phyloP scores from a whole-genome alignment of 2,113 vertebrate species.

The Platysteira castanea region DNA sequence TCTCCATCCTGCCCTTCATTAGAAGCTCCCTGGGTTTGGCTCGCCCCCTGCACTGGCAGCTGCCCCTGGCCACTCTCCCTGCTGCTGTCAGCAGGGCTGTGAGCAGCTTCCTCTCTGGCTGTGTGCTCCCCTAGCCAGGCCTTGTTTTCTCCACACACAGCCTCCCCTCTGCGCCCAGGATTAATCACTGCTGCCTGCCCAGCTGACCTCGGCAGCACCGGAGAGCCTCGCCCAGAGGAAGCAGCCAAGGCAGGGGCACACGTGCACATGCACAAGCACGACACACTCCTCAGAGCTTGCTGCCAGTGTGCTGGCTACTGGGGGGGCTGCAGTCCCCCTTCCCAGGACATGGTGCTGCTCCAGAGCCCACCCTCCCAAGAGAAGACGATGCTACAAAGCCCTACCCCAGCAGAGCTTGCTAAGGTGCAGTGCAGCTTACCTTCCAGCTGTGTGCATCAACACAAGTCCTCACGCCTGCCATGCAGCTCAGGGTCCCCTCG shows the following conservation, averaged over 20 bases:
- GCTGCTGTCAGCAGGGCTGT: not conserved
- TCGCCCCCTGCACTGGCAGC: fast-evolving
- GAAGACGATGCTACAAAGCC: not conserved
- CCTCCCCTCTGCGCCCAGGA: not conserved
- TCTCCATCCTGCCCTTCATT: not conserved
- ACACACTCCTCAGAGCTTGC: not conserved
- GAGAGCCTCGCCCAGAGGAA: not conserved
- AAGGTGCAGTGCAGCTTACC: not conserved
- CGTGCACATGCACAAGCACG: fast-evolving
- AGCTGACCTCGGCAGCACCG: not conserved
- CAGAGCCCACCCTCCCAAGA: not conserved
- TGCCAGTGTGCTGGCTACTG: not conserved
- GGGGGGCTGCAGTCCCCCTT: not conserved
- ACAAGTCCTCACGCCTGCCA: not conserved
- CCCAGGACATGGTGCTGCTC: not conserved
- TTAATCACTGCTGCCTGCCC: not conserved
- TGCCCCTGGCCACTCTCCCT: not conserved
- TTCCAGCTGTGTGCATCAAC: not conserved
- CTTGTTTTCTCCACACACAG: not conserved
- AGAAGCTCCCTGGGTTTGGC: not conserved
- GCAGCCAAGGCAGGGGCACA: not conserved
- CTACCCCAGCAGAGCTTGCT: not conserved
- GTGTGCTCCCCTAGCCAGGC: not conserved
- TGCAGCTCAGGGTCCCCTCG: not conserved
- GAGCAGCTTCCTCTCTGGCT: slow-evolving; percentile 13